A percentile compares a stretch with the other conserved stretches of the same genome.
These are phyloP conservation scores for Hermaeophaga mercurialis DNA, from an alignment of 2,888 invertebrate genomes.

Conservation along the genomic window DNA sequence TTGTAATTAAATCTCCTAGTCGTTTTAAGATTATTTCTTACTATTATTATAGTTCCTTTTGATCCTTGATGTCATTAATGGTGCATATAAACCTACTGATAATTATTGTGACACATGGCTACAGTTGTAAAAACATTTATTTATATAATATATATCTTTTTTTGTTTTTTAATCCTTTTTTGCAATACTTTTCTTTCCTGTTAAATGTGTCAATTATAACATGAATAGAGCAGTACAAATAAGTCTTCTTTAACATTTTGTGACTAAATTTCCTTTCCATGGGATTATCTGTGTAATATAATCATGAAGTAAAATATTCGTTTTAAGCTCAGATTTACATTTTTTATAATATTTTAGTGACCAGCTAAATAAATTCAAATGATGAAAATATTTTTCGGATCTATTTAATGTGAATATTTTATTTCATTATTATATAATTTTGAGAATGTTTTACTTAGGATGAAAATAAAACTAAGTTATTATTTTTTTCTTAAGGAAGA, in stretches of 20 bases:
- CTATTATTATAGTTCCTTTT: background rate
- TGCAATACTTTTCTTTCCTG: background rate
- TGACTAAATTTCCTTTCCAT: background rate
- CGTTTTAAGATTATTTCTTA: background rate
- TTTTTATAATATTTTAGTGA: background rate
- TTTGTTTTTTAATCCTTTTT: slow-evolving; percentile 13
- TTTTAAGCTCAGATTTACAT: background rate
- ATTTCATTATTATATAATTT: background rate
- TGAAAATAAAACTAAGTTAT: too few relatives aligned
- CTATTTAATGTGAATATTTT: background rate
- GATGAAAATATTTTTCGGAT: background rate
- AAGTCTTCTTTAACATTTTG: too few relatives aligned
- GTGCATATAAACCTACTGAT: slow-evolving; percentile 12
- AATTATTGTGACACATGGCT: background rate
- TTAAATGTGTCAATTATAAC: slow-evolving; percentile 10
- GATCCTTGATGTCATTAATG: too few relatives aligned
- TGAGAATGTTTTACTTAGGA: too few relatives aligned
- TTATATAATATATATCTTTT: slow-evolving; percentile 3
- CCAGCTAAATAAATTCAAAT: background rate
- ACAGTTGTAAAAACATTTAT: slow-evolving; percentile 1
- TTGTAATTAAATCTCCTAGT: too few relatives aligned
- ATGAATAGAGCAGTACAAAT: background rate
- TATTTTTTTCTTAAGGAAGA: too few relatives aligned
- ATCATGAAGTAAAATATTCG: background rate
- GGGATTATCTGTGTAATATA: background rate